These are phyloP conservation scores for Glyptemys insculpta DNA, from an alignment of 2,797 vertebrate genomes.

Conservation along the genomic window DNA sequence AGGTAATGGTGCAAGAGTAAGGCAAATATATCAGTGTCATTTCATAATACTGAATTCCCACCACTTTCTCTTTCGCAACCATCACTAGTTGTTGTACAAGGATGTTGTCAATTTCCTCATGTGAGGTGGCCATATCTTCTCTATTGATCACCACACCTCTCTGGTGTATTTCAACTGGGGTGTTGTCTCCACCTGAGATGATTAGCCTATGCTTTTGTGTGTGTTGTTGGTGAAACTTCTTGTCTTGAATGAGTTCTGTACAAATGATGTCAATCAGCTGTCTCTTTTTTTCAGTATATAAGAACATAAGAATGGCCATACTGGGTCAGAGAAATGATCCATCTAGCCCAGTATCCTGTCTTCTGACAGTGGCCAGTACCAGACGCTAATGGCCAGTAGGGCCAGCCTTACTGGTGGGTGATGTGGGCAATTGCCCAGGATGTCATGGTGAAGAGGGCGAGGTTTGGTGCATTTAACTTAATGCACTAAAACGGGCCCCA, in stretches of 20 bases:
- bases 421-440: too few relatives aligned
- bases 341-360: background rate
- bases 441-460: too few relatives aligned
- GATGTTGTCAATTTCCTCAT: background rate
- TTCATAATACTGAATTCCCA: background rate
- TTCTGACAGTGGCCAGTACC: background rate
- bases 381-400: background rate
- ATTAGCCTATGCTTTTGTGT: background rate
- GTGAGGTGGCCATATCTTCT: background rate
- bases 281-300: background rate
- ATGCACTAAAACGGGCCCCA: constrained; percentile 46
- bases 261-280: background rate
- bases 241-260: background rate
- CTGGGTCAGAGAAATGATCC: background rate
- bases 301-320: background rate
- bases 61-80: background rate
- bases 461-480: constrained; percentile 22
- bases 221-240: background rate
- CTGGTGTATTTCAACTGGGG: background rate
- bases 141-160: background rate
- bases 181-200: background rate
- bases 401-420: too few relatives aligned
- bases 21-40: background rate
- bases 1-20: background rate
- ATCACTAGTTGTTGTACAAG: background rate